Percentiles rank a stretch among this genome's conserved stretches.
phyloP scores from a whole-genome alignment of 2,888 invertebrate genomes.

The Trichacis sp. region DNA sequence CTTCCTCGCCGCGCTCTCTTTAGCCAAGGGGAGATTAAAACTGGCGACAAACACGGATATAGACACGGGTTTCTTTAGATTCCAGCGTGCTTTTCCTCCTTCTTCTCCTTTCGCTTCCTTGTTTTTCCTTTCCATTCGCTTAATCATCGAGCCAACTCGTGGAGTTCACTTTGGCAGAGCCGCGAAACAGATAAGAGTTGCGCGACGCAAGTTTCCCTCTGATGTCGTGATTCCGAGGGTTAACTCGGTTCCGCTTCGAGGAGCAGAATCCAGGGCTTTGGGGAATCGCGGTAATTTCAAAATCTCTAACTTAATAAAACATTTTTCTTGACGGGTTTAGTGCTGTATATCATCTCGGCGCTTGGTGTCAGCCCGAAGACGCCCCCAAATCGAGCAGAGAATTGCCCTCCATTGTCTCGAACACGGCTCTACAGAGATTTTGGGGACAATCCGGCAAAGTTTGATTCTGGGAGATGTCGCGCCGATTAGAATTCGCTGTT shows the following conservation, averaged over 20 bases:
- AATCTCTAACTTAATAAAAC: slow-evolving; percentile 10
- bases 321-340: slow-evolving; percentile 3
- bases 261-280: not conserved
- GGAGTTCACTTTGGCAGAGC: slow-evolving; percentile 12
- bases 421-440: not conserved
- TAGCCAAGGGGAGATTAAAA: slow-evolving; percentile 52
- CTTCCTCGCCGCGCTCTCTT: slow-evolving; percentile 14
- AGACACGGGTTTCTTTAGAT: slow-evolving; percentile 1
- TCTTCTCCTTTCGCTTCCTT: slow-evolving; percentile 1
- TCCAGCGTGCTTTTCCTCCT: not conserved
- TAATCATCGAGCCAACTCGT: slow-evolving; percentile 22
- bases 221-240: slow-evolving; percentile 16
- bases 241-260: not conserved
- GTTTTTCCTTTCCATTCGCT: slow-evolving; percentile 20
- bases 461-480: not conserved
- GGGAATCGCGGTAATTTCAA: slow-evolving; percentile 4
- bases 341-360: slow-evolving; percentile 11
- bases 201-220: slow-evolving; percentile 20
- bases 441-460: not conserved
- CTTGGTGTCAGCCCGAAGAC: not conserved
- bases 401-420: slow-evolving; percentile 11
- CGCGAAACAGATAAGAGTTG: slow-evolving; percentile 19
- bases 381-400: slow-evolving; percentile 9
- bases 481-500: not conserved
- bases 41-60: slow-evolving; percentile 50